phyloP scores from a whole-genome alignment of 2,797 vertebrate genomes.

The Ptychadena robeensis region DNA sequence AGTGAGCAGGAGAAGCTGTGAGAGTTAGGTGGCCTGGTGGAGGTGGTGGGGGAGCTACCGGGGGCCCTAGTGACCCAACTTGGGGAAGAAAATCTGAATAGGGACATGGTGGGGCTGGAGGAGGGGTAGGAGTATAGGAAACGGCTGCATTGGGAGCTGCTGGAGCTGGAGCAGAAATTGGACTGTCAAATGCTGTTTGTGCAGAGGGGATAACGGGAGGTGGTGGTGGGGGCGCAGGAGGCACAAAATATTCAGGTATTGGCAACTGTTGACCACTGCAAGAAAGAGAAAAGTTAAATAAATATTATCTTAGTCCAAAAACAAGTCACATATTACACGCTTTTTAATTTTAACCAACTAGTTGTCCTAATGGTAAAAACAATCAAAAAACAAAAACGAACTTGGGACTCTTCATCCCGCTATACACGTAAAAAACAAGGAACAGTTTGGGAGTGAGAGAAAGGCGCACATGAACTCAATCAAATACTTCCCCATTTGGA shows the following conservation, averaged over 20 bases:
- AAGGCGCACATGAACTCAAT: too few species aligned
- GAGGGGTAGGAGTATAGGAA: conserved; percentile 66
- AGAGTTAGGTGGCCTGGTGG: conserved; percentile 75
- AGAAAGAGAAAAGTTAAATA: background rate
- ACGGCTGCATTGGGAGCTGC: conserved; percentile 72
- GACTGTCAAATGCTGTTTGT: conserved; percentile 86
- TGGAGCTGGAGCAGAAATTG: conserved; percentile 71
- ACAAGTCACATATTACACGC: background rate
- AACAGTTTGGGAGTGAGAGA: too few species aligned
- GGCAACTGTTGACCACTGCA: conserved; percentile 79
- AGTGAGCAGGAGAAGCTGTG: conserved; percentile 70
- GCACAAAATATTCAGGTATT: conserved; percentile 85
- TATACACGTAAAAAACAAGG: too few species aligned
- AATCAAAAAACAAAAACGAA: too few species aligned
- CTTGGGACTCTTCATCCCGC: too few species aligned
- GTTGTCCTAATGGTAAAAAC: too few species aligned
- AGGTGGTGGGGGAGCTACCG: conserved; percentile 81
- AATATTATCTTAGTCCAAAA: background rate
- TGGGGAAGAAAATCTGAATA: conserved; percentile 75
- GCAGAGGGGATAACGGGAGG: conserved; percentile 86
- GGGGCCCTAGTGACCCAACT: conserved; percentile 72
- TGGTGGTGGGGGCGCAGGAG: conserved; percentile 82
- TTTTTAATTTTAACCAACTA: background rate
- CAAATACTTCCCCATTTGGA: too few species aligned
- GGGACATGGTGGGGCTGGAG: conserved; percentile 71